Evolutionary conservation across 2,113 vertebrate species (phyloP).

Genomic region (Haemorhous mexicanus): DNA sequence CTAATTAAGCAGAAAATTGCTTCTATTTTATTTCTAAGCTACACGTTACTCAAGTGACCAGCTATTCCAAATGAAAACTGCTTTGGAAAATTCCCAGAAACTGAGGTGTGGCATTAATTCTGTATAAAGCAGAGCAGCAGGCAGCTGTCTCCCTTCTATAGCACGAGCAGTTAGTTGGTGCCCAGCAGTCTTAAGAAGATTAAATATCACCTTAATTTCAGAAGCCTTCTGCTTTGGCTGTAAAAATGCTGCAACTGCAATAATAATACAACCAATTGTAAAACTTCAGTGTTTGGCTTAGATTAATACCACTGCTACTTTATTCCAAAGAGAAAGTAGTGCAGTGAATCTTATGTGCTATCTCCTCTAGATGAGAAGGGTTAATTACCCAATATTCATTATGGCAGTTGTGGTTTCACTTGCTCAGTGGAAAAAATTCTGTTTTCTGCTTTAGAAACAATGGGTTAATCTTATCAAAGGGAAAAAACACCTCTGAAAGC

Average conservation of each 20-base stretch:
- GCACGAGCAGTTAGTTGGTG: not conserved
- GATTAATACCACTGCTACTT: not conserved
- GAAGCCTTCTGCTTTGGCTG: slow-evolving; percentile 6
- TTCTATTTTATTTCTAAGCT: slow-evolving; percentile 33
- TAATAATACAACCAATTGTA: not conserved
- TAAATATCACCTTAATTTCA: slow-evolving; percentile 42
- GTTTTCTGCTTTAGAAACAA: not conserved
- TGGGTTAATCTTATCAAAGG: not conserved
- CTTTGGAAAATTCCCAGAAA: slow-evolving; percentile 18
- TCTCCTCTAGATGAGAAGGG: not conserved
- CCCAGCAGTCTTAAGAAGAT: not conserved
- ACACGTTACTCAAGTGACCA: not conserved
- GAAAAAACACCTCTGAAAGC: not conserved
- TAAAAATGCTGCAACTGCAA: slow-evolving; percentile 24
- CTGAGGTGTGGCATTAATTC: not conserved
- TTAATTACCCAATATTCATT: slow-evolving; percentile 3
- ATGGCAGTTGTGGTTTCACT: not conserved
- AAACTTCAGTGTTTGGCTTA: not conserved
- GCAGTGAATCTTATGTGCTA: not conserved
- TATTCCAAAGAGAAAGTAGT: not conserved
- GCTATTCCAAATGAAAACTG: slow-evolving; percentile 18
- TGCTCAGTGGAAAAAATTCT: not conserved
- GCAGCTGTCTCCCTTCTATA: slow-evolving; percentile 5
- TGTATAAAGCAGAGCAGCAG: not conserved
- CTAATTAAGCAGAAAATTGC: slow-evolving; percentile 42